phyloP scores from a whole-genome alignment of 2,113 vertebrate genomes.

The Eulemur macaco region DNA sequence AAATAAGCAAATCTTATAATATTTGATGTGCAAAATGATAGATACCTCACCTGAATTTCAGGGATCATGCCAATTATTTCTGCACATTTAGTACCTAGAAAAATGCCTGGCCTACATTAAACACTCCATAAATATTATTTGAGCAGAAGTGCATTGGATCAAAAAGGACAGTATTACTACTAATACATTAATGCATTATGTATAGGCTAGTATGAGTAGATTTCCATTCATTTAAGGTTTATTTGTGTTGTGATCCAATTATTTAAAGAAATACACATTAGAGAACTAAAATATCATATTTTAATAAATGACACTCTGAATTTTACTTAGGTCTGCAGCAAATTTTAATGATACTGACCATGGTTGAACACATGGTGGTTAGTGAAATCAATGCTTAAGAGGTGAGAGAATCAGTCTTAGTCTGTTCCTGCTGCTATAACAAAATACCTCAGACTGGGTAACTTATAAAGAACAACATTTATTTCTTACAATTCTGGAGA shows the following conservation, averaged over 20 bases:
- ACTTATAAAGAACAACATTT: background rate
- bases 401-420: background rate
- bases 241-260: background rate
- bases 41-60: background rate
- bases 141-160: background rate
- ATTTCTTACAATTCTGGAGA: background rate
- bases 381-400: background rate
- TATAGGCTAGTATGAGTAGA: background rate
- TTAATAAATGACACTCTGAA: background rate
- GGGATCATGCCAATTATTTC: background rate
- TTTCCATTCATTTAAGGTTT: background rate
- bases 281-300: slow-evolving; percentile 1
- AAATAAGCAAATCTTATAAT: slow-evolving; percentile 6
- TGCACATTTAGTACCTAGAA: background rate
- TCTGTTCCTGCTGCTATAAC: background rate
- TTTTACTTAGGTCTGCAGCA: background rate
- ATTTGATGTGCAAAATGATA: background rate
- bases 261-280: slow-evolving; percentile 23
- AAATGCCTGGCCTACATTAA: background rate
- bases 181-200: background rate
- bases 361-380: background rate
- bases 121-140: background rate
- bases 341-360: slow-evolving; percentile 3
- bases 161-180: background rate
- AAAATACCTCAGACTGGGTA: background rate